Conservation (phyloP, 2,888 invertebrate genomes). For the Galerucella nymphaeae region DNA sequence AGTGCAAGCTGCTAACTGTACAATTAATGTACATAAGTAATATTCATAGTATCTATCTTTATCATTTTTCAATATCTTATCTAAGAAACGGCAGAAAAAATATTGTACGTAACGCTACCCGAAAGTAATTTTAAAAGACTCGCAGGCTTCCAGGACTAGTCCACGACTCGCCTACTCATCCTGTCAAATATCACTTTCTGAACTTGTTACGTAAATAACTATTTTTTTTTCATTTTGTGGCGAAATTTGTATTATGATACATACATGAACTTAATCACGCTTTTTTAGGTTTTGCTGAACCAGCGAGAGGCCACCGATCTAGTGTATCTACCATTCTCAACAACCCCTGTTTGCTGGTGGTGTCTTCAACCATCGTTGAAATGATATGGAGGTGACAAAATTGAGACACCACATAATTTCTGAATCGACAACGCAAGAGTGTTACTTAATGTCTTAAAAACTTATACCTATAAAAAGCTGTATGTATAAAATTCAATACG, state of each 20-base stretch:
- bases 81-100: no score
- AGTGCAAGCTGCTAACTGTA: no score
- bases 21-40: no score
- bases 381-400: conserved; percentile 35
- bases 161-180: no score
- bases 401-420: conserved; percentile 6
- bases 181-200: no score
- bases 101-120: no score
- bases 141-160: no score
- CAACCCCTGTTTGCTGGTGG: conserved; percentile 39
- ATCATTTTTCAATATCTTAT: no score
- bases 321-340: conserved; percentile 51
- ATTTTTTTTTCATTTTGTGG: not conserved
- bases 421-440: not conserved
- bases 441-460: conserved; percentile 23
- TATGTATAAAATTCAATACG: conserved; percentile 22
- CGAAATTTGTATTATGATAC: not conserved
- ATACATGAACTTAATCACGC: no score
- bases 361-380: conserved; percentile 35
- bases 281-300: conserved; percentile 62
- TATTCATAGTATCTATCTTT: no score
- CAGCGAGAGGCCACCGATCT: conserved; percentile 62
- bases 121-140: no score
- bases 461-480: conserved; percentile 2
- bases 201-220: no score